Base-by-base conservation (phyloP, 1,140 invertebrate species). In the Calycopis cecrops region DNA sequence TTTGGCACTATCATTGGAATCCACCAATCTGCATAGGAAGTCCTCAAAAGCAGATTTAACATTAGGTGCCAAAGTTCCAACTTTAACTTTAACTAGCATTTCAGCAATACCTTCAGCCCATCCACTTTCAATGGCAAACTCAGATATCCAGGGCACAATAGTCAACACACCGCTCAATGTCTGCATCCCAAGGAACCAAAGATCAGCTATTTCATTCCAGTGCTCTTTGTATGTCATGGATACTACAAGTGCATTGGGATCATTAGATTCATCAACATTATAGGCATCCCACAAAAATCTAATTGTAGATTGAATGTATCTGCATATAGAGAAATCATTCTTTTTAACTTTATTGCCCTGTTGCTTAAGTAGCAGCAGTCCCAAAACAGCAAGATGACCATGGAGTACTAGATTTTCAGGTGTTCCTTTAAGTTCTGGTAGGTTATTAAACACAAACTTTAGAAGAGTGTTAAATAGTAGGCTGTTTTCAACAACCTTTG, bases 151-250 rank as follows among this genome's bases (percentile, higher is more conserved):
- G 1, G 95, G 94, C 48, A 97, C 91, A 47, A 92, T 89, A 3
- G 93, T 90, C 8, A 97, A 80, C 0, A 97, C 92, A 4, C 92
- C 91, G 63, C 94, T 93, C 85, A 97, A 92, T 10, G 95, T 97
- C 84, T 97, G 96, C 95, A 97, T 96, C 10, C 96, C 96, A 16
- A 98, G 86, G 83, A 97, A 97, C 96, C 96, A 98, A 1, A 97
- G 86, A 79, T 97, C 96, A 81, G 93, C 94, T 12, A 97, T 90
- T 69, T 97, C 95, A 78, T 93, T 91, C 96, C 96, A 98, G 58
- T 92, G 88, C 73, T 94, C 93, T 72, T 96, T 96, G 78, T 97
- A 98, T 10, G 91, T 89, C 88, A 95, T 94, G 2, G 95, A 91
- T 0, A 97, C 93, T 2, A 96, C 94, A 35, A 97, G 79, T 52